phyloP scores from a whole-genome alignment of 2,888 invertebrate genomes.

The Yponomeuta sedellus region DNA sequence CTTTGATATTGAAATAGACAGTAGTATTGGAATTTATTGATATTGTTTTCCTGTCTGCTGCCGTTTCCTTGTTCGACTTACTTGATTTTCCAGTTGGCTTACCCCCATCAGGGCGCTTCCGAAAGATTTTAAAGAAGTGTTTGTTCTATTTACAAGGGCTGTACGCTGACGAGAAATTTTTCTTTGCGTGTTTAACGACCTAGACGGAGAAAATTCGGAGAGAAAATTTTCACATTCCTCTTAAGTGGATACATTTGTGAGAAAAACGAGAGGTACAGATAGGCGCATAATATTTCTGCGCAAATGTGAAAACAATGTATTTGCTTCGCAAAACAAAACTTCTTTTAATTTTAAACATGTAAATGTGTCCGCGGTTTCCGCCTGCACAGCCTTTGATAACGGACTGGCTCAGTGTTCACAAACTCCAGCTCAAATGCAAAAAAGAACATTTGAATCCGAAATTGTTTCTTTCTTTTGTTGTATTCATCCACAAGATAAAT shows the following conservation, averaged over 20 bases:
- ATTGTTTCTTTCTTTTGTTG: slow-evolving; percentile 30
- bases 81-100: slow-evolving; percentile 41
- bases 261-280: neutral
- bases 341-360: slow-evolving; percentile 41
- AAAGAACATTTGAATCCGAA: slow-evolving; percentile 38
- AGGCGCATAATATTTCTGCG: no score
- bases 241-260: slow-evolving; percentile 5
- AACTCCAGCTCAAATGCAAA: slow-evolving; percentile 34
- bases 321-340: slow-evolving; percentile 31
- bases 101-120: slow-evolving; percentile 31
- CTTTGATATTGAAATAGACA: no score
- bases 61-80: slow-evolving; percentile 34
- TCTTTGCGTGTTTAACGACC: slow-evolving; percentile 34
- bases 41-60: neutral
- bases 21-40: no score
- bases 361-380: slow-evolving; percentile 41
- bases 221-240: neutral
- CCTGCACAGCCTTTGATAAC: slow-evolving; percentile 54
- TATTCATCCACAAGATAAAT: slow-evolving; percentile 10
- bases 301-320: neutral
- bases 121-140: slow-evolving; percentile 24
- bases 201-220: slow-evolving; percentile 17
- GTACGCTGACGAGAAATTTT: slow-evolving; percentile 28
- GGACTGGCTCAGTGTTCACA: slow-evolving; percentile 22
- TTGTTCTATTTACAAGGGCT: slow-evolving; percentile 34